Evolutionary conservation across 2,113 vertebrate species (phyloP), one percentile per base, ranked within the genome.

Genomic region (Tetrao urogallus): DNA sequence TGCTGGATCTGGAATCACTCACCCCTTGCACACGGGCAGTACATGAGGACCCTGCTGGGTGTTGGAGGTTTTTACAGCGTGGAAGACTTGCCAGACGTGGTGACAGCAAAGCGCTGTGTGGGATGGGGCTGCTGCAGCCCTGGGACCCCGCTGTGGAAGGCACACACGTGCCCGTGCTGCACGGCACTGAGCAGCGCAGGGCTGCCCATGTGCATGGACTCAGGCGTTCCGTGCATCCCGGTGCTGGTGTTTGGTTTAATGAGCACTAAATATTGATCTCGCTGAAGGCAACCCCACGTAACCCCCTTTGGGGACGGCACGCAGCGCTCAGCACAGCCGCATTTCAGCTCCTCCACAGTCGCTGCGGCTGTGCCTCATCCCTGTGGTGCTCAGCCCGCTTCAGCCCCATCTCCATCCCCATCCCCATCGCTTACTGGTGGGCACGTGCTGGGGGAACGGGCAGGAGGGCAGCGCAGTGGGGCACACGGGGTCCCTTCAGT

Each of bases 101-200:
- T 5, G 14, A 28, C 42, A 1, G 27, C 52, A 6, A 6, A 28
- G n/a, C 1, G 27, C 13, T 3, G 0, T 0, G 10, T 1, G 28
- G 22, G 45, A 11, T 40, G 15, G 50, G 2, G 4, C 20, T 7
- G 65, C 70, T 40, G 15, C 0, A 15, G 11, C 19, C 60, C 2
- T 25, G n/a, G 30, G 60, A 69, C 34, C 25, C 21, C 1, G 2
- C 48, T 2, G 32, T 7, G 18, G 56, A 17, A n/a, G 8, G 32
- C 57, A 13, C 32, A 32, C 57, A 16, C 11, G 18, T n/a, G 32
- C 11, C 34, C 20, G 22, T 6, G 21, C 14, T 13, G 58, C 58
- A 24, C 11, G 20, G 58, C 58, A 20, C 6, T 21, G 19, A 21
- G 57, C 56, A 58, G 32, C 9, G 4, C 11, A 2, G 27, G 17